Base-by-base conservation (phyloP, 2,113 vertebrate genomes). In the Herpetotheres cachinnans region DNA sequence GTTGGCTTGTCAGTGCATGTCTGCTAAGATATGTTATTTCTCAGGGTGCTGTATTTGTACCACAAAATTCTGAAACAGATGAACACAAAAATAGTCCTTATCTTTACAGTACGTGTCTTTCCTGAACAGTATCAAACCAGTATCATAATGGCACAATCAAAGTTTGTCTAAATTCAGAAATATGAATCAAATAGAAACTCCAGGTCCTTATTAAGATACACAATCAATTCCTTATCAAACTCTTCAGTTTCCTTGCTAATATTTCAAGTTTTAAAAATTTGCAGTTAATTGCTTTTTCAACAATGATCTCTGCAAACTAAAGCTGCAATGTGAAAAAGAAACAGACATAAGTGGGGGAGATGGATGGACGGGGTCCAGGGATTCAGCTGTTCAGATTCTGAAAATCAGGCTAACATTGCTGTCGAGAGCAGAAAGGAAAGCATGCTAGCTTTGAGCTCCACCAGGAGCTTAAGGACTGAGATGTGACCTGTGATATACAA, bases 141-240 rank as follows among this genome's bases (percentile, higher is more conserved):
- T 1, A n/a, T 19, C 4, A 2, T 8, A 63, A 59, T 0, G 2
- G 14, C 20, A 82, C 46, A 67, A 40, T 3, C 52, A 25, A 49
- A 63, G 8, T 9, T 67, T 44, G 32, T 55, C 6, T 38, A 47
- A 59, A 87, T 54, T 56, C 52, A 65, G 26, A 79, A 79, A 82
- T 20, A 34, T 0, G 1, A 80, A 40, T 82, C 56, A 69, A 88
- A 49, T 11, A 76, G n/a, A 26, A 83, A 11, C 13, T 36, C 27
- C 25, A 42, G 30, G 26, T 66, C n/a, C 27, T 63, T 42, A 58
- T 10, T 56, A 80, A 76, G 11, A 47, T 8, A 58, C 14, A 55
- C 11, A 44, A 73, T 7, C 8, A 63, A 46, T 26, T 74, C 29
- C 46, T 74, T 26, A 66, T 8, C 6, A 63, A 65, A 70, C 20